These are phyloP conservation scores for Fragum whitleyi DNA, from an alignment of 2,888 invertebrate species.

Conservation along the genomic window DNA sequence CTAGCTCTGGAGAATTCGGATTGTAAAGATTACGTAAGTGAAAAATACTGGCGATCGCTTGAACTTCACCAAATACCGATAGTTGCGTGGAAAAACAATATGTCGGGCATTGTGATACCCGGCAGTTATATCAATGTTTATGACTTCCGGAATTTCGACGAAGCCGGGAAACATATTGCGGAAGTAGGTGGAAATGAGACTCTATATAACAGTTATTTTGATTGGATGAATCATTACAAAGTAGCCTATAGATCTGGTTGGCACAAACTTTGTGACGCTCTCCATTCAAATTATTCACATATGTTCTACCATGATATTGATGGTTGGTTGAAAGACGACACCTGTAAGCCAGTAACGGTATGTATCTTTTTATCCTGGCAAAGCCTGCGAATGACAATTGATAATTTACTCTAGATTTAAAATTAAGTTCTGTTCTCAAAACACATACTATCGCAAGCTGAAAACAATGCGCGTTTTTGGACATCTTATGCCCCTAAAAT, in stretches of 20 bases:
- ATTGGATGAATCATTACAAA: constrained; percentile 35
- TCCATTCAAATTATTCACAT: constrained; percentile 21
- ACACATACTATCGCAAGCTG: not conserved
- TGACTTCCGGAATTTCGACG: constrained; percentile 38
- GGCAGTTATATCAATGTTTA: constrained; percentile 49
- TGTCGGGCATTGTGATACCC: constrained; percentile 36
- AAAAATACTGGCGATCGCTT: constrained; percentile 53
- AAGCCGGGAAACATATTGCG: constrained; percentile 44
- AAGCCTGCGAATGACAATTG: too few species aligned
- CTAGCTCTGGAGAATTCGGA: constrained; percentile 51
- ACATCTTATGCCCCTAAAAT: too few species aligned
- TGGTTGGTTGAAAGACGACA: constrained; percentile 40
- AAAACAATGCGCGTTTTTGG: not conserved
- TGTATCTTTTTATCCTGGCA: constrained; percentile 17
- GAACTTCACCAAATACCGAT: constrained; percentile 36
- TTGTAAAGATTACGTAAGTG: constrained; percentile 46
- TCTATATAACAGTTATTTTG: constrained; percentile 50
- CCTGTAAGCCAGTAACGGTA: constrained; percentile 39
- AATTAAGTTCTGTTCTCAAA: not conserved
- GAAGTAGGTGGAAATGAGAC: constrained; percentile 43
- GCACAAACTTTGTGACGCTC: constrained; percentile 35
- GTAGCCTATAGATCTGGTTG: constrained; percentile 20
- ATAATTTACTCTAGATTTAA: not conserved
- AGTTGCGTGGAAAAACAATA: constrained; percentile 39
- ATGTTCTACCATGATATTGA: constrained; percentile 45